phyloP scores from a whole-genome alignment of 92 coral and sea anemone genomes.

The Epizoanthus stellaris region DNA sequence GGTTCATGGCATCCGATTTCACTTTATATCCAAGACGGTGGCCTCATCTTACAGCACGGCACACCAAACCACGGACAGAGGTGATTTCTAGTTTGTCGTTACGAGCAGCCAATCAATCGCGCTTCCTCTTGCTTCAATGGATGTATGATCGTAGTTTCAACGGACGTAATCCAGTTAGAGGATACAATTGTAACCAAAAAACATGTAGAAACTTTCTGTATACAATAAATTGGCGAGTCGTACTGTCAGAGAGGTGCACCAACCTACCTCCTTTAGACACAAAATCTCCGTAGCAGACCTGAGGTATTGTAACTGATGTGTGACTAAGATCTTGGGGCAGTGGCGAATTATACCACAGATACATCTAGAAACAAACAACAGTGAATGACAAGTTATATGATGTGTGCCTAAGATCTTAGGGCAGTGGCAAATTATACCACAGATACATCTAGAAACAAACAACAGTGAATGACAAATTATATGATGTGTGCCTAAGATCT shows the following conservation, averaged over 20 bases:
- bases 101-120: too few species aligned
- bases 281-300: conserved; percentile 74
- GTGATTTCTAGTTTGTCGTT: too few species aligned
- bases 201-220: too few species aligned
- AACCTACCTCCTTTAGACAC: conserved; percentile 73
- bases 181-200: too few species aligned
- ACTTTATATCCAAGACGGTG: too few species aligned
- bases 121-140: too few species aligned
- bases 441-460: conserved; percentile 63
- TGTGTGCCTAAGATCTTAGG: conserved; percentile 78
- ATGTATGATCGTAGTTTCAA: too few species aligned
- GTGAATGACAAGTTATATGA: not conserved
- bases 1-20: too few species aligned
- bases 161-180: too few species aligned
- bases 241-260: not conserved
- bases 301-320: conserved; percentile 79
- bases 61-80: too few species aligned
- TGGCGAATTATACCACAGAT: conserved; percentile 73
- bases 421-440: conserved; percentile 68
- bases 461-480: not conserved
- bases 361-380: conserved; percentile 51
- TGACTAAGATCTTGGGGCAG: conserved; percentile 77
- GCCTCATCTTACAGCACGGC: too few species aligned
- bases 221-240: not conserved
- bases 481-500: too few species aligned